Percentiles rank a stretch among this genome's conserved stretches.
Evolutionary conservation across 2,113 vertebrate genomes (phyloP).

Genomic region (Electrona antarctica): DNA sequence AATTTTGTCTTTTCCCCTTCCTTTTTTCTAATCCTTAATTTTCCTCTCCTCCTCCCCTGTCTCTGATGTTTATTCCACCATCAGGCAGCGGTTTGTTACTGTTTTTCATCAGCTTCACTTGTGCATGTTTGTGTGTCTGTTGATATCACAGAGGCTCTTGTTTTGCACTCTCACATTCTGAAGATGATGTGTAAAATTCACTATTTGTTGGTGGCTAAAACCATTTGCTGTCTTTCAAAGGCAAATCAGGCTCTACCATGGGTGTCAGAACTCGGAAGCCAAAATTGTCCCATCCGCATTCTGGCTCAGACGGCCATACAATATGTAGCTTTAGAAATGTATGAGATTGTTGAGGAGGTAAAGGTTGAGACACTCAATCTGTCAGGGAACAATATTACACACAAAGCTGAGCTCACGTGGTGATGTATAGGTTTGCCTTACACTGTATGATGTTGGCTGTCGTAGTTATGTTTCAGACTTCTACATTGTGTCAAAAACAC

Average conservation of each 20-base stretch:
- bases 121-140: constrained; percentile 68
- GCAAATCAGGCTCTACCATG: constrained; percentile 16
- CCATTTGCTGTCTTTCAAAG: constrained; percentile 30
- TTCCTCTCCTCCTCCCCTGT: constrained; percentile 65
- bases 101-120: constrained; percentile 78
- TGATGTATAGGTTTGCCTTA: too few species aligned
- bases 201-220: constrained; percentile 25
- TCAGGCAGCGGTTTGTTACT: constrained; percentile 93
- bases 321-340: too few species aligned
- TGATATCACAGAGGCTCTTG: constrained; percentile 30
- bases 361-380: too few species aligned
- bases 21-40: constrained; percentile 60
- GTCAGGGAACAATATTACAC: too few species aligned
- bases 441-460: too few species aligned
- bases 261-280: too few species aligned
- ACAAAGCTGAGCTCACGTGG: too few species aligned
- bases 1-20: constrained; percentile 63
- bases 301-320: too few species aligned
- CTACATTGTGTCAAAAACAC: too few species aligned
- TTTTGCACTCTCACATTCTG: constrained; percentile 18
- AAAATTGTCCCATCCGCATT: too few species aligned
- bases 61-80: constrained; percentile 80
- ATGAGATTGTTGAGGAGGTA: too few species aligned
- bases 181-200: constrained; percentile 1
- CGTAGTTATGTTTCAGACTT: too few species aligned